Conservation (phyloP, 2,113 vertebrate genomes). For the Zosterops lateralis region DNA sequence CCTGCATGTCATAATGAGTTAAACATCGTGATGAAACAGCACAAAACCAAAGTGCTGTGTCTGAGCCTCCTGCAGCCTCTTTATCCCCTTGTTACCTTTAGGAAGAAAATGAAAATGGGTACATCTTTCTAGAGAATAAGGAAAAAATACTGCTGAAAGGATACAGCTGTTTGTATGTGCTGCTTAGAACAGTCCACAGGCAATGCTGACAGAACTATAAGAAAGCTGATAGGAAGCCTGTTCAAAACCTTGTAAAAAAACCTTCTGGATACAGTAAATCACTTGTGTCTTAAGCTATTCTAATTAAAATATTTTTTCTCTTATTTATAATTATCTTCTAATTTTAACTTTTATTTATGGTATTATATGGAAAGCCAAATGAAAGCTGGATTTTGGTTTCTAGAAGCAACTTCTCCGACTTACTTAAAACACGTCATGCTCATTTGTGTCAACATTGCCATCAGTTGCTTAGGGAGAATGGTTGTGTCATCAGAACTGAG, state of each 20-base stretch:
- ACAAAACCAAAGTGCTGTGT: not conserved
- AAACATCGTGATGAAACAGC: conserved; percentile 6
- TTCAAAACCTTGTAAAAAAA: not conserved
- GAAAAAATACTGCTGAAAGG: not conserved
- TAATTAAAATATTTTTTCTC: not conserved
- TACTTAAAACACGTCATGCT: not conserved
- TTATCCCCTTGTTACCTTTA: not conserved
- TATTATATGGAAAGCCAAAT: not conserved
- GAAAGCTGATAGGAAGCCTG: not conserved
- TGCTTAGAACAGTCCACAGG: not conserved
- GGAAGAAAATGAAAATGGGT: not conserved
- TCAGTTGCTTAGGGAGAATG: not conserved
- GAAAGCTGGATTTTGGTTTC: not conserved
- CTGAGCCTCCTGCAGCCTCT: not conserved
- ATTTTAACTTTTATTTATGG: not conserved
- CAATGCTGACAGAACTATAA: not conserved
- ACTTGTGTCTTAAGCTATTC: not conserved
- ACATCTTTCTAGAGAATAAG: not conserved
- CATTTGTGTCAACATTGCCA: not conserved
- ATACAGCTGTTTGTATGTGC: not conserved
- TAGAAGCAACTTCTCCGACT: not conserved
- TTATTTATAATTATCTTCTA: not conserved
- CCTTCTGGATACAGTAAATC: not conserved
- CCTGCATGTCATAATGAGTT: conserved; percentile 12
- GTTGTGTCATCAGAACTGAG: not conserved